Base-by-base conservation (phyloP, 2,888 invertebrate species). In the Meliscaeva auricollis region DNA sequence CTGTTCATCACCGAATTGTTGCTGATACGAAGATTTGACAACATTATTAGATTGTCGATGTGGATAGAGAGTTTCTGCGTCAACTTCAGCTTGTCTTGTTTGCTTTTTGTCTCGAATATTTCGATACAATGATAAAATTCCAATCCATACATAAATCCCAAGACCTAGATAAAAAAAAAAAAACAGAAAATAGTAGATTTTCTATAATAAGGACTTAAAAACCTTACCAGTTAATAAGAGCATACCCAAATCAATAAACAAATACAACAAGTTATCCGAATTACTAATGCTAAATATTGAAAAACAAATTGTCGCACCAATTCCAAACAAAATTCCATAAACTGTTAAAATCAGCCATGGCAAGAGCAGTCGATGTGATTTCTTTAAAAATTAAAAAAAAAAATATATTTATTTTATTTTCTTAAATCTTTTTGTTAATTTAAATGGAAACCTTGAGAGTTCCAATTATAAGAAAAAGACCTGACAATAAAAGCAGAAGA, bases 131-230 rank as follows among this genome's bases (percentile, higher is more conserved):
- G 48, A 64, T 4, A 64, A 48, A 9, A 64, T 32, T 17, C n/a
- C 64, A 46, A 48, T 17, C 64, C 64, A 64, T 7, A 32, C 32
- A 64, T 64, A 64, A 30, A 48, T 2, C 0, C 20, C 32, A 17
- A 48, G 32, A 17, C 13, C 64, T 64, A n/a, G n/a, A n/a, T 30
- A 2, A 9, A 32, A 22, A 11, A 5, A 8, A 11, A 15, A 11
- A 11, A 44, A 22, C n/a, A 9, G 0, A 38, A 15, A 44, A 11
- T 0, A 8, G 8, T 20, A 3, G 0, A 11, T 13, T 52, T 52
- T 1, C 2, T 8, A 0, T 3, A 3, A 35, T 8, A 35, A 35
- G n/a, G n/a, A 26, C 17, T 17, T 20, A 2, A 6, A 17, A 9
- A 9, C 0, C 44, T 30, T 46, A 46, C 58, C 58, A 22, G 22